A percentile compares a stretch with the other conserved stretches of the same genome.
Conservation (phyloP, 2,888 invertebrate genomes). For the Falcaria lacertinaria region DNA sequence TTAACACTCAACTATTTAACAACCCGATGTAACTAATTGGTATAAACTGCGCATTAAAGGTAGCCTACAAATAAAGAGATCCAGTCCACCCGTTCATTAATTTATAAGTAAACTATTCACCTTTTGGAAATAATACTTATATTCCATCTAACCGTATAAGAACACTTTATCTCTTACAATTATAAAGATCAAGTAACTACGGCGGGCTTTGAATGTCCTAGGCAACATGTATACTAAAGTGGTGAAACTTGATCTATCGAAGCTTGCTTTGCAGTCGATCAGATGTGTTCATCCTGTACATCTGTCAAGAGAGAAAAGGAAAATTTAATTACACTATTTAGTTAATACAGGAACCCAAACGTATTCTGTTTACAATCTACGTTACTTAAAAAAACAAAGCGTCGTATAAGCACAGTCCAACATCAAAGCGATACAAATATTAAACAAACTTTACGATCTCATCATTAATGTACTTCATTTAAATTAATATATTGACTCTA, state of each 20-base stretch:
- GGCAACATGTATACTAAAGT: constrained; percentile 33
- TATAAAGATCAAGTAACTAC: constrained; percentile 41
- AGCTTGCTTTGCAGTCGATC: constrained; percentile 63
- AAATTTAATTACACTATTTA: constrained; percentile 50
- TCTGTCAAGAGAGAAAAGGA: constrained; percentile 83
- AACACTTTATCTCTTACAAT: constrained; percentile 70
- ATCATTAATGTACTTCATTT: no score
- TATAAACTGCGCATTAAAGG: constrained; percentile 22
- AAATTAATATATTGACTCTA: no score
- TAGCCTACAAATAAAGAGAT: constrained; percentile 4
- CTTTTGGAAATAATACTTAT: constrained; percentile 16
- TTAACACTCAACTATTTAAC: constrained; percentile 39
- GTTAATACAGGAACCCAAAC: no score
- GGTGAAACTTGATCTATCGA: constrained; percentile 30
- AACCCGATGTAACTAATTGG: constrained; percentile 24
- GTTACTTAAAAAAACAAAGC: constrained; percentile 10
- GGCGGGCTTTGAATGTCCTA: constrained; percentile 31
- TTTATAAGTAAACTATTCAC: background rate
- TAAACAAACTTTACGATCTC: no score
- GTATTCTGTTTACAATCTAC: constrained; percentile 5
- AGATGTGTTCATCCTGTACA: constrained; percentile 88
- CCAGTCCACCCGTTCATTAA: background rate
- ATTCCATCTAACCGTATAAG: constrained; percentile 61
- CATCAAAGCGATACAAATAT: constrained; percentile 12
- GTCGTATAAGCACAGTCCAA: constrained; percentile 14